A percentile compares a stretch with the other conserved stretches of the same genome.
These are phyloP conservation scores for Gymnocheta viridis DNA, from an alignment of 2,888 invertebrate species.

Conservation along the genomic window DNA sequence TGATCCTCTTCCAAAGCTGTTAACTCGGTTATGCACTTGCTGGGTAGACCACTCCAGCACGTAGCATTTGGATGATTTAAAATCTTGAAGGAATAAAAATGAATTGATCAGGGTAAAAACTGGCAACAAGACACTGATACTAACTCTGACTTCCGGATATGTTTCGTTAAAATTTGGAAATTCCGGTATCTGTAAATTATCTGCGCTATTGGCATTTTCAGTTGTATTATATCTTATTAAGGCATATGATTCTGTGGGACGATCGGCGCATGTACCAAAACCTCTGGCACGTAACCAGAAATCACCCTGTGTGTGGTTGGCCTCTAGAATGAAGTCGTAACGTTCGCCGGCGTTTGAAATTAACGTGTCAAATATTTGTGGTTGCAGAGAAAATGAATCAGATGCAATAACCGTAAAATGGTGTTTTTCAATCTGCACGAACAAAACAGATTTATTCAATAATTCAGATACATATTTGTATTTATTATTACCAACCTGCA, in stretches of 20 bases:
- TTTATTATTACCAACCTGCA: conserved; percentile 73
- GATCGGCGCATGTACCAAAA: conserved; percentile 72
- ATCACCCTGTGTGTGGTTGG: conserved; percentile 79
- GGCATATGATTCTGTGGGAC: conserved; percentile 73
- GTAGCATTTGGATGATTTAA: conserved; percentile 75
- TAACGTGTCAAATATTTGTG: conserved; percentile 75
- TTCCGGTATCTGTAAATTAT: conserved; percentile 42
- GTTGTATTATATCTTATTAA: conserved; percentile 72
- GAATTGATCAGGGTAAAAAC: background rate
- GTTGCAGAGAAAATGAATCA: conserved; percentile 77
- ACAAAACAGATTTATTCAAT: background rate
- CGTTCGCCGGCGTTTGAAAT: conserved; percentile 82
- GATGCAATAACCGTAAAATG: conserved; percentile 77
- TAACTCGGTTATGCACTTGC: conserved; percentile 73
- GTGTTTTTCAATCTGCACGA: conserved; percentile 74
- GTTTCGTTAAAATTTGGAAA: conserved; percentile 67
- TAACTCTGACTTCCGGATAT: conserved; percentile 62
- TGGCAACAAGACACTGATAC: background rate
- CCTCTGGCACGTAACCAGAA: conserved; percentile 75
- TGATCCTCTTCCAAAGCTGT: conserved; percentile 66
- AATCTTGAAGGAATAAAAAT: background rate
- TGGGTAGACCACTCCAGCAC: conserved; percentile 65
- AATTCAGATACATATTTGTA: too few relatives aligned
- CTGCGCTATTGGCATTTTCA: conserved; percentile 1
- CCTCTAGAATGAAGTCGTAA: conserved; percentile 82